A percentile compares a stretch with the other conserved stretches of the same genome.
These are phyloP conservation scores for Pristionchus fissidentatus DNA, from an alignment of 2,888 invertebrate species.

Conservation along the genomic window DNA sequence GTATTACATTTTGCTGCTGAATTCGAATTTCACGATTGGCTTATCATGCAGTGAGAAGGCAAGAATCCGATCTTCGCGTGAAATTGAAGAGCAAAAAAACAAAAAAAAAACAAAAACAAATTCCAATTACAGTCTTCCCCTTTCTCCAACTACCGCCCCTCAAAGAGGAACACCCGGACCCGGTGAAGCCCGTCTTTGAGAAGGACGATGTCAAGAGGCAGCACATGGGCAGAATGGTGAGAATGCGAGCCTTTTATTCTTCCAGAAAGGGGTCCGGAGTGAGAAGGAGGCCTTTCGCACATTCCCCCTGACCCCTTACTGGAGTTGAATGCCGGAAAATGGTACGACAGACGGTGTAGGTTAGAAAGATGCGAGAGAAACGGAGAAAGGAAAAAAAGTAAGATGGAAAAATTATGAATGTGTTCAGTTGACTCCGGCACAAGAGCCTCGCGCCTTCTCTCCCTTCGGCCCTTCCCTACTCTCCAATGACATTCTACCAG, in stretches of 20 bases:
- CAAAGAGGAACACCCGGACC: constrained; percentile 55
- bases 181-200: background rate
- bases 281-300: too few species aligned
- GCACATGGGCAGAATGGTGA: background rate
- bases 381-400: too few species aligned
- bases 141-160: constrained; percentile 61
- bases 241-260: background rate
- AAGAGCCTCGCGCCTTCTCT: constrained; percentile 38
- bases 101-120: too few species aligned
- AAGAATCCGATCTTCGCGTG: background rate
- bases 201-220: constrained; percentile 39
- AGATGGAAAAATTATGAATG: too few species aligned
- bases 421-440: constrained; percentile 22
- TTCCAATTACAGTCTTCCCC: constrained; percentile 58
- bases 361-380: too few species aligned
- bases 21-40: too few species aligned
- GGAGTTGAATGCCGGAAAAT: too few species aligned
- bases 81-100: too few species aligned
- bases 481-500: constrained; percentile 23
- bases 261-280: too few species aligned
- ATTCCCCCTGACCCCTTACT: too few species aligned
- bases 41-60: background rate
- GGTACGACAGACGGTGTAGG: too few species aligned
- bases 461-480: constrained; percentile 44
- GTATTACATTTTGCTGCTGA: too few species aligned